Evolutionary conservation across 2,888 invertebrate species (phyloP).

Genomic region (Salpingus planirostris): DNA sequence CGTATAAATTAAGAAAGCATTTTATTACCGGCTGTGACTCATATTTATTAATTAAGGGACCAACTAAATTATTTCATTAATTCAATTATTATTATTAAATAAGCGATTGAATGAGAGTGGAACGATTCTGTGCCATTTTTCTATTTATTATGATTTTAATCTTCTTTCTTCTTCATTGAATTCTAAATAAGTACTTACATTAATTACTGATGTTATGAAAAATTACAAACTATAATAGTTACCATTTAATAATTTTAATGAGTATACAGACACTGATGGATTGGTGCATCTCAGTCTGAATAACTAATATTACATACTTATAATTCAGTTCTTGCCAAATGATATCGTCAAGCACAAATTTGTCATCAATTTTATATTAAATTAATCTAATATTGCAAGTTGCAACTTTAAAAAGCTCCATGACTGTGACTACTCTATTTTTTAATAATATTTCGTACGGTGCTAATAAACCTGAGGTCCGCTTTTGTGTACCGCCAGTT

Average conservation of each 20-base stretch:
- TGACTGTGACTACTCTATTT: conserved; percentile 16
- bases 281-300: conserved; percentile 9
- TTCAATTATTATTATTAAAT: conserved; percentile 4
- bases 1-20: no score
- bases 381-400: conserved; percentile 5
- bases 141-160: conserved; percentile 4
- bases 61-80: conserved; percentile 26
- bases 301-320: conserved; percentile 8
- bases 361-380: conserved; percentile 11
- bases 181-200: conserved; percentile 4
- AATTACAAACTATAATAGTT: conserved; percentile 8
- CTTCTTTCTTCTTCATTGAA: conserved; percentile 1
- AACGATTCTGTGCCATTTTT: conserved; percentile 9
- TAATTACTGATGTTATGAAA: no score
- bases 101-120: conserved; percentile 6
- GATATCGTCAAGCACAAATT: conserved; percentile 15
- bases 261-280: conserved; percentile 4
- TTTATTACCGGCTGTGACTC: conserved; percentile 42
- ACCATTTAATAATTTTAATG: conserved; percentile 8
- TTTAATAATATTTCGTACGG: conserved; percentile 6
- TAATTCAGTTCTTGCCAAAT: conserved; percentile 18
- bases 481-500: conserved; percentile 4
- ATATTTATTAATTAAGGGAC: conserved; percentile 39
- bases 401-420: conserved; percentile 11
- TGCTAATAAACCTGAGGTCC: conserved; percentile 1